phyloP scores from a whole-genome alignment of 2,888 invertebrate species.

The Eupithecia inturbata region DNA sequence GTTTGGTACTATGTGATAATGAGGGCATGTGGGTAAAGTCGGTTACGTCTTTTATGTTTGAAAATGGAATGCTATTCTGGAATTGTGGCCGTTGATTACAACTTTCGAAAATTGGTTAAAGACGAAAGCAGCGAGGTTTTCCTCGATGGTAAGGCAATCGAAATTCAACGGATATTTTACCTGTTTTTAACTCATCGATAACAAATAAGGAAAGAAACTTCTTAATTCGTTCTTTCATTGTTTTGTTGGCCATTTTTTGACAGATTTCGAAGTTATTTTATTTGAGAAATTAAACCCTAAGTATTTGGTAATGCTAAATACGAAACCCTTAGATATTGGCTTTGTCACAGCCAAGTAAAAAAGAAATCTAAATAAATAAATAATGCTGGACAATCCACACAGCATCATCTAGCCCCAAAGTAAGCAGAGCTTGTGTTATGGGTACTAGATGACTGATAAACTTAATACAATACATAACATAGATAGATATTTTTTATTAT shows the following conservation, averaged over 20 bases:
- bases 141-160: not conserved
- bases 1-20: slow-evolving; percentile 30
- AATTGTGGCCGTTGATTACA: not conserved
- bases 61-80: slow-evolving; percentile 11
- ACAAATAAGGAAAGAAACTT: not conserved
- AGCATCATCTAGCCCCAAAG: too few species aligned
- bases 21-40: slow-evolving; percentile 27
- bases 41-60: slow-evolving; percentile 10
- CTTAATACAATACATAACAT: too few species aligned
- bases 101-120: not conserved
- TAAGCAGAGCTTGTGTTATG: too few species aligned
- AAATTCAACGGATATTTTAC: not conserved
- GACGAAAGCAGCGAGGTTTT: not conserved
- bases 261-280: too few species aligned
- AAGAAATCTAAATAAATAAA: too few species aligned
- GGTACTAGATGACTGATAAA: too few species aligned
- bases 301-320: not conserved
- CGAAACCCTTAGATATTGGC: not conserved
- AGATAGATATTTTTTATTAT: too few species aligned
- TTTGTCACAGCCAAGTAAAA: too few species aligned
- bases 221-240: too few species aligned
- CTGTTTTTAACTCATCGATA: not conserved
- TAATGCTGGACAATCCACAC: too few species aligned
- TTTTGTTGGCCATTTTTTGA: too few species aligned
- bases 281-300: too few species aligned